Evolutionary conservation across 2,888 invertebrate species (phyloP), one percentile per base, ranked within the genome.

Genomic region (Eupeodes luniger): DNA sequence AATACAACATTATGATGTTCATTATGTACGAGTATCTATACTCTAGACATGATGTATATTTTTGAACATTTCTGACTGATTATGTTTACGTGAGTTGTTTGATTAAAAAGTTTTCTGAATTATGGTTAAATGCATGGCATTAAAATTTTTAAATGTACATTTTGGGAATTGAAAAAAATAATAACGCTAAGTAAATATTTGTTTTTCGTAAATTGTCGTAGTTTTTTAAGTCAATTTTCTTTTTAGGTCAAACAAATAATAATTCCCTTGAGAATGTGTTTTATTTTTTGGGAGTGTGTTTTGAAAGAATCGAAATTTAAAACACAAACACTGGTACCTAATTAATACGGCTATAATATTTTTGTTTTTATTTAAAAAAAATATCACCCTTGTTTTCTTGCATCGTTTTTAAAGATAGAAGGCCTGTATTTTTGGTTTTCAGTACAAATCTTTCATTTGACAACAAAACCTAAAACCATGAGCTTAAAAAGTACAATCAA

Each of bases 71-170:
- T 47, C 47, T 64, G 64, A 27, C 64, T 64, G 64, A 64, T 27
- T 64, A 14, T 47, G 64, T 64, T 64, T 64, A 64, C 64, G 64
- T 64, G 64, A 64, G 64, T 4, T 66, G 66, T 49, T 66, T 47
- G 27, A 14, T 66, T 66, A 49, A 66, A 66, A 66, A 47, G 14
- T 47, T 66, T 66, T 47, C 27, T 47, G 4, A 66, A 49, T 66
- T 49, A 66, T 66, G 66, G 14, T 66, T 49, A 49, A 40, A 66
- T 27, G 66, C 47, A 66, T 27, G 47, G 14, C 27, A 47, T 47
- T 66, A 5, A 14, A 47, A 47, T 16, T 14, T 44, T 19, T 10
- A 40, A 40, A 61, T 40, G 10, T 40, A 61, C 12, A 12, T 27
- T 66, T 66, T 16, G 14, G 14, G 49, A 47, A 66, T 49, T 19